These are phyloP conservation scores for Metalampra italica DNA, from an alignment of 2,888 invertebrate genomes.

Conservation along the genomic window DNA sequence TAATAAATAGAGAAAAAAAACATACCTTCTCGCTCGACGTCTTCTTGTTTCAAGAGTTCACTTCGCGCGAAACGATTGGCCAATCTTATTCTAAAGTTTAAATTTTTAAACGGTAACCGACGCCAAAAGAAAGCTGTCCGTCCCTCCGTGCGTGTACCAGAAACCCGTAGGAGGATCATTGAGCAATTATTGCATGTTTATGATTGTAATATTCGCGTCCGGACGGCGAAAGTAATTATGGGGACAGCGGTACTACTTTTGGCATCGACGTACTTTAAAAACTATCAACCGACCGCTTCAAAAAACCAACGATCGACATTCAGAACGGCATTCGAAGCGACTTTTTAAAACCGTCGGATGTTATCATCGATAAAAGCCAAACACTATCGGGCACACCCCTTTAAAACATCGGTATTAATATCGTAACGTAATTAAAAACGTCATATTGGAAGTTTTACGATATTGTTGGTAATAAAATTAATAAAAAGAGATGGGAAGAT, in stretches of 20 bases:
- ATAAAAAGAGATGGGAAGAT: slow-evolving; percentile 45
- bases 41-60: slow-evolving; percentile 38
- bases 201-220: slow-evolving; percentile 54
- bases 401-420: slow-evolving; percentile 46
- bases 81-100: slow-evolving; percentile 61
- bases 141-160: slow-evolving; percentile 12
- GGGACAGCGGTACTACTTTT: slow-evolving; percentile 57
- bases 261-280: slow-evolving; percentile 55
- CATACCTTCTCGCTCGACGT: slow-evolving; percentile 54
- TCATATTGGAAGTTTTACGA: slow-evolving; percentile 49
- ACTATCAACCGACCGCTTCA: slow-evolving; percentile 51
- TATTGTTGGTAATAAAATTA: slow-evolving; percentile 38
- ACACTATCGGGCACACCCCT: slow-evolving; percentile 71
- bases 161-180: slow-evolving; percentile 53
- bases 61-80: slow-evolving; percentile 58
- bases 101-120: slow-evolving; percentile 34
- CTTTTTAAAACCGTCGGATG: slow-evolving; percentile 37
- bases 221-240: slow-evolving; percentile 58
- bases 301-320: slow-evolving; percentile 30
- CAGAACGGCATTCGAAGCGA: slow-evolving; percentile 21
- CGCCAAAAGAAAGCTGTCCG: slow-evolving; percentile 61
- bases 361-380: slow-evolving; percentile 51
- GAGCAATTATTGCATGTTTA: slow-evolving; percentile 62
- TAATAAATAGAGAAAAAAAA: slow-evolving; percentile 33
- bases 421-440: slow-evolving; percentile 50